phyloP scores from a whole-genome alignment of 1,140 invertebrate species.

The Mycetomoellerius zeteki region DNA sequence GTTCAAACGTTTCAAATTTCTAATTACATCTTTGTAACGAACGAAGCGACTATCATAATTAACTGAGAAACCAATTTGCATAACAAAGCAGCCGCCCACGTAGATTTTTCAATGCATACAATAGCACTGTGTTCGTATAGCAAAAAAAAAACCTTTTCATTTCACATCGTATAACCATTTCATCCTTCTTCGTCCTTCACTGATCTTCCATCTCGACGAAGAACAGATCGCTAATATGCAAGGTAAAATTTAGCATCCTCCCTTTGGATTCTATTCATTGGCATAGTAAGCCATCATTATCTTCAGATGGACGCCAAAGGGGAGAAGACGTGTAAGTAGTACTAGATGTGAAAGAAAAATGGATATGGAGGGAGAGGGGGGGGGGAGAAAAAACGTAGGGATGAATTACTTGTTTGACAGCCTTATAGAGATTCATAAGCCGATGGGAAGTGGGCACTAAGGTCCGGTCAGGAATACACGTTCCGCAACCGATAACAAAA shows the following conservation, averaged over 20 bases:
- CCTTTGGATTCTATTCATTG: conserved; percentile 68
- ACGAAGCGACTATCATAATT: conserved; percentile 37
- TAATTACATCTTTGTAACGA: conserved; percentile 19
- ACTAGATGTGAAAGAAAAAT: conserved; percentile 40
- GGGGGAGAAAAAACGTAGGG: conserved; percentile 55
- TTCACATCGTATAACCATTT: conserved; percentile 4
- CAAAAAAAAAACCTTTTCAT: conserved; percentile 10
- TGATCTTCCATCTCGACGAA: conserved; percentile 31
- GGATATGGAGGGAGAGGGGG: conserved; percentile 4
- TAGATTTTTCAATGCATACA: conserved; percentile 37
- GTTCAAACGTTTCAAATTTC: background rate
- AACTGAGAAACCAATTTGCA: conserved; percentile 38
- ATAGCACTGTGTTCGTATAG: conserved; percentile 6
- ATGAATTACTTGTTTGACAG: conserved; percentile 82
- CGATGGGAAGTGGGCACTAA: conserved; percentile 71
- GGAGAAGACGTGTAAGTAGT: conserved; percentile 31
- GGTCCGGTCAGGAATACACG: conserved; percentile 64
- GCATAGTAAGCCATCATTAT: conserved; percentile 62
- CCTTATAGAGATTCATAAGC: conserved; percentile 81
- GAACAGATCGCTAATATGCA: conserved; percentile 41
- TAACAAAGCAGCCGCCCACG: conserved; percentile 50
- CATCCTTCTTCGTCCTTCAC: conserved; percentile 11
- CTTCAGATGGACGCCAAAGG: conserved; percentile 42
- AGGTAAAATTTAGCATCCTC: conserved; percentile 68
- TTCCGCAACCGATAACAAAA: conserved; percentile 67